Evolutionary conservation across 2,113 vertebrate species (phyloP), one percentile per base, ranked within the genome.

Genomic region (Empidonax alnorum): DNA sequence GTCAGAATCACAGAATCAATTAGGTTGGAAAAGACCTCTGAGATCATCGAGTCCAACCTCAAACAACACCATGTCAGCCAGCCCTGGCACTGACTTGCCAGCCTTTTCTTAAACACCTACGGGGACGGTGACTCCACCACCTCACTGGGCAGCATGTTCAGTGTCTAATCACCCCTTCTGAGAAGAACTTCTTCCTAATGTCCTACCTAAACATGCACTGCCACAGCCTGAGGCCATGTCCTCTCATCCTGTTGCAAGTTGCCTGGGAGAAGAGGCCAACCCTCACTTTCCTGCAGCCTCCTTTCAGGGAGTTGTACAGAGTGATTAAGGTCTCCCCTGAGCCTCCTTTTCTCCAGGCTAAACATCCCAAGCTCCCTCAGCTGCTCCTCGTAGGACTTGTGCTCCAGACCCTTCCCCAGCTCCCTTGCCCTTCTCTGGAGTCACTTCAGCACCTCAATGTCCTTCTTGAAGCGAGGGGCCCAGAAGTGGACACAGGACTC

Each of bases 261-360:
- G 7, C 10, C 2, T 28, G 44, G 37, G 19, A 52, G 61, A 52
- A 59, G 16, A 14, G 39, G 7, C 20, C 1, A 0, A 33, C 30
- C 15, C 44, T n/a, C 28, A 8, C 28, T 53, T 8, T 13, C 24
- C 19, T 21, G 1, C 39, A 6, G 13, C 50, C 6, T 21, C 30
- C 41, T 37, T 6, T 39, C 37, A 9, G 28, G 3, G 33, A 5
- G 1, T 0, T 5, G 9, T 20, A 33, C 13, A 8, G 33, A 53
- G 8, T n/a, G 28, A 0, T 14, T 14, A 12, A n/a, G 14, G 12
- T 31, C 3, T 1, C 8, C 3, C 8, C 14, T 0, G 0, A 61
- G 24, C 20, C 39, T 30, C 33, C 28, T 61, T 59, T 66, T 30
- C 44, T 37, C 53, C 46, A 21, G 6, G 7, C 20, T 21, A 3